phyloP scores from a whole-genome alignment of 37 sponge, comb jelly and placozoan genomes.

The Spongilla lacustris region DNA sequence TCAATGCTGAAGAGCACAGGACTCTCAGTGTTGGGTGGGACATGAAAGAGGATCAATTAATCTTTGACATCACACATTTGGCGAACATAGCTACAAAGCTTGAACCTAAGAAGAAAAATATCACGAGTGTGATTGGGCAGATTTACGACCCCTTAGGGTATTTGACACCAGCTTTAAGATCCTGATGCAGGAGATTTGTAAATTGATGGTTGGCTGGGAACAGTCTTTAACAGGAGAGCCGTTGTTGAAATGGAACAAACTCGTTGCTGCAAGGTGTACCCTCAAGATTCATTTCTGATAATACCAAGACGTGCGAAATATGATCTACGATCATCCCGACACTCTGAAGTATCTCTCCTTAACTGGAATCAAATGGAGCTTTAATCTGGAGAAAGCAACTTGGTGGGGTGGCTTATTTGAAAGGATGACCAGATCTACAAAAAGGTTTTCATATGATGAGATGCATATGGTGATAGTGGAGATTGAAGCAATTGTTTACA shows the following conservation, averaged over 20 bases:
- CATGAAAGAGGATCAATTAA: neutral
- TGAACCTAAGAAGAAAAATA: slow-evolving; percentile 19
- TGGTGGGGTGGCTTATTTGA: slow-evolving; percentile 71
- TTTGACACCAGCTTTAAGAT: slow-evolving; percentile 22
- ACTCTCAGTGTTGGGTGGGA: slow-evolving; percentile 39
- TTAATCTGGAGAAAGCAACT: slow-evolving; percentile 50
- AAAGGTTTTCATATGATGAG: slow-evolving; percentile 54
- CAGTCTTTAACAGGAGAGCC: slow-evolving; percentile 25
- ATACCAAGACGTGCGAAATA: slow-evolving; percentile 43
- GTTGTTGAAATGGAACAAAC: slow-evolving; percentile 18
- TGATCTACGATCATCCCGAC: slow-evolving; percentile 4
- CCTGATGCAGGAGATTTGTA: slow-evolving; percentile 31
- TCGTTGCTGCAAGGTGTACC: slow-evolving; percentile 52
- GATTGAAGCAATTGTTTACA: slow-evolving; percentile 30
- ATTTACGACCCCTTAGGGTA: slow-evolving; percentile 36
- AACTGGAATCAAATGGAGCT: slow-evolving; percentile 38
- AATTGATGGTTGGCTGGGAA: slow-evolving; percentile 21
- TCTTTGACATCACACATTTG: slow-evolving; percentile 10
- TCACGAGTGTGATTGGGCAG: slow-evolving; percentile 5
- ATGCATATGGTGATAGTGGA: slow-evolving; percentile 40
- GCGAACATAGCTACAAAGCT: neutral
- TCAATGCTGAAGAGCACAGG: slow-evolving; percentile 18
- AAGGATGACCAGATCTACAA: slow-evolving; percentile 32
- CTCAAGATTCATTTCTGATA: slow-evolving; percentile 32
- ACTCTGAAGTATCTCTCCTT: neutral